Base-by-base conservation (phyloP, 2,113 vertebrate genomes). In the Arizona elegans region DNA sequence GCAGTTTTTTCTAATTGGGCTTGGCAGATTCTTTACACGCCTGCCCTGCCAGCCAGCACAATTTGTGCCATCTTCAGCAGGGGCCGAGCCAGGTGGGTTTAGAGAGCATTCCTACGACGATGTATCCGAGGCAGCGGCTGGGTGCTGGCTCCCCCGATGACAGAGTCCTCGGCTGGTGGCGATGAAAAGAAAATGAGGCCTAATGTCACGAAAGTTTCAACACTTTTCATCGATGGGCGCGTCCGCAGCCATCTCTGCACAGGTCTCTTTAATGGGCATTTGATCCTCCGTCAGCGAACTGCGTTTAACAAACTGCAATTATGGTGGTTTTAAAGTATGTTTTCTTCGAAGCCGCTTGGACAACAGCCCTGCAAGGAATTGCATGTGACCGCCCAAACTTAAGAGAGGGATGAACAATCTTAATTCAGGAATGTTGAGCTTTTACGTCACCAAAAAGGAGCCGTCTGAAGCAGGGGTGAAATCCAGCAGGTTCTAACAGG, bases 81-180 rank as follows among this genome's bases (percentile, higher is more conserved):
- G 21, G 50, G 92, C 93, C 91, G 92, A 94, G 94, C 91, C 87
- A 92, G 43, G 52, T 92, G 93, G 95, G 93, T 91, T 94, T 90
- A 88, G 91, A 21, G 6, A 24, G 58, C 56, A 43, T 13, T 6
- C 24, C 56, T 9, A 38, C 12, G 29, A 12, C 0, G n/a, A 1
- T 12, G 33, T 21, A 29, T 86, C 33, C 33, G 12, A 53, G 89
- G 33, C 23, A 24, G 21, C 0, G 62, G 62, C 53, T 52, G 62
- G 62, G 38, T 52, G 52, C 86, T 1, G 56, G 91, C 50, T 5
- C 43, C 43, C 12, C 13, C 54, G 93, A 59, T 43, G 92, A 90
- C 92, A 95, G 92, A 33, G 2, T 29, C 58, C 56, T 55, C 7
- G 50, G 88, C 90, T 38, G 29, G 38, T 81, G 0, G 17, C 33